Conservation (phyloP, 2,888 invertebrate genomes). For the Chalcis sispes region DNA sequence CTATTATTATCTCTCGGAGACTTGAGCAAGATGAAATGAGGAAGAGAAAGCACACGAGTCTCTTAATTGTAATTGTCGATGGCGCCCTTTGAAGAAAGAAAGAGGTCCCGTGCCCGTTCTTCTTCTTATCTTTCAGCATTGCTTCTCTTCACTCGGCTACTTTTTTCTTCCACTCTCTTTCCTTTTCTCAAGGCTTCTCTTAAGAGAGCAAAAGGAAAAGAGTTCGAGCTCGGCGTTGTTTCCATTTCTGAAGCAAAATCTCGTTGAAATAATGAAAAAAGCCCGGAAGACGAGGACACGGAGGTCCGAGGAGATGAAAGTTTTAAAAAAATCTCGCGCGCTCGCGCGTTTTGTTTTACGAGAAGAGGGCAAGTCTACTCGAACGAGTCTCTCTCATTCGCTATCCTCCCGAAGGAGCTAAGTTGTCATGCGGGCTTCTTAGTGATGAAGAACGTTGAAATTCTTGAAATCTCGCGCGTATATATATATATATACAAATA, state of each 20-base stretch:
- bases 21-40: background rate
- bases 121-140: background rate
- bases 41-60: background rate
- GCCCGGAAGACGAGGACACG: background rate
- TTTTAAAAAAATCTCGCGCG: background rate
- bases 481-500: no score
- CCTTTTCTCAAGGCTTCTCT: background rate
- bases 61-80: slow-evolving; percentile 50
- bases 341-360: no score
- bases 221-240: slow-evolving; percentile 32
- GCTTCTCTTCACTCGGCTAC: background rate
- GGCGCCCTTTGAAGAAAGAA: slow-evolving; percentile 24
- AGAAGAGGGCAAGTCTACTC: no score
- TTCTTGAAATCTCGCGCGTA: no score
- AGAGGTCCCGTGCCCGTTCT: background rate
- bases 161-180: background rate
- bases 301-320: background rate
- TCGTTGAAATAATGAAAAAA: slow-evolving; percentile 38
- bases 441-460: no score
- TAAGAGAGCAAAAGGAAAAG: background rate
- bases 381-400: no score
- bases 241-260: slow-evolving; percentile 32
- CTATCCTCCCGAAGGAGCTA: no score
- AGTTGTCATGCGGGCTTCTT: no score
- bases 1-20: no score